A percentile compares a stretch with the other conserved stretches of the same genome.
phyloP scores from a whole-genome alignment of 2,888 invertebrate genomes.

The Eupithecia insigniata region DNA sequence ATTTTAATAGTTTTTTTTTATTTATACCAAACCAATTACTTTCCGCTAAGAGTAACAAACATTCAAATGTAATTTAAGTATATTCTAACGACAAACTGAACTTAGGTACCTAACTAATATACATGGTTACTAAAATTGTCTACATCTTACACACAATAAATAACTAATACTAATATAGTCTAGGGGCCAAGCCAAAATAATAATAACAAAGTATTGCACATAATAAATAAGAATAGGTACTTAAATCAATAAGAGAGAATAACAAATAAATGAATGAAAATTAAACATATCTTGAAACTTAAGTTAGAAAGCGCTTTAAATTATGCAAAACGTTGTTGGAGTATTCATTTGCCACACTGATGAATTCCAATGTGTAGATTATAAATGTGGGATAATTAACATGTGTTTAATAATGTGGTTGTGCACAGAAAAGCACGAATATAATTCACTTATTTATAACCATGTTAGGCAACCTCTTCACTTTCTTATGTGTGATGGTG shows the following conservation, averaged over 20 bases:
- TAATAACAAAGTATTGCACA: conserved; percentile 26
- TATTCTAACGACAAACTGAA: background rate
- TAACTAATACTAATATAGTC: conserved; percentile 13
- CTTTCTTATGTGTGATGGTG: too few relatives aligned
- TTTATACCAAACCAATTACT: background rate
- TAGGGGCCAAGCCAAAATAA: conserved; percentile 22
- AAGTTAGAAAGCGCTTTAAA: background rate
- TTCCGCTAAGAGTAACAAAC: background rate
- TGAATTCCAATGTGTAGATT: background rate
- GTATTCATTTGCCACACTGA: background rate
- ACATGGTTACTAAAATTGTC: background rate
- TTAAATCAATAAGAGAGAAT: conserved; percentile 21
- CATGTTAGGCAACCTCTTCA: too few relatives aligned
- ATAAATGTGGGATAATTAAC: background rate
- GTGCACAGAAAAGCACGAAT: background rate
- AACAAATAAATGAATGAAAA: background rate
- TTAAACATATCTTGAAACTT: background rate
- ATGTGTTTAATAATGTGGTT: background rate
- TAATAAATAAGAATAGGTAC: conserved; percentile 2
- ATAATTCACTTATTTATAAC: background rate
- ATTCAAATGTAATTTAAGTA: background rate
- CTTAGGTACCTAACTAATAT: background rate
- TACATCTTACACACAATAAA: conserved; percentile 21
- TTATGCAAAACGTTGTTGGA: background rate
- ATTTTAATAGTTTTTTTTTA: conserved; percentile 4